Percentiles rank a stretch among this genome's conserved stretches.
phyloP scores from a whole-genome alignment of 2,113 vertebrate genomes.

The Pogonocichla stellata region DNA sequence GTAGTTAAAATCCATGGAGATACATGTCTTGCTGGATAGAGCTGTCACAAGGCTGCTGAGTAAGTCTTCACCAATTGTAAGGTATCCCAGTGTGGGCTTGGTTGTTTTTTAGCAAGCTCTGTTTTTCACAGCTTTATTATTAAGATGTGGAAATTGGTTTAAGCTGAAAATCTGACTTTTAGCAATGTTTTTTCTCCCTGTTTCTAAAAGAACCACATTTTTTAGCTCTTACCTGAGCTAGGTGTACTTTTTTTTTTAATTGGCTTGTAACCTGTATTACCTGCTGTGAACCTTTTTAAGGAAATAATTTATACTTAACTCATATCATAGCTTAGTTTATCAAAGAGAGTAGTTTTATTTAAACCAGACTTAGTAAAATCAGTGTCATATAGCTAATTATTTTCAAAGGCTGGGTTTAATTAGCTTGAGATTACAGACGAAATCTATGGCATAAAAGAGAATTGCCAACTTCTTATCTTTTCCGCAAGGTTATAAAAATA shows the following conservation, averaged over 20 bases:
- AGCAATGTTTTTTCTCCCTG: not conserved
- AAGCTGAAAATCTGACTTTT: not conserved
- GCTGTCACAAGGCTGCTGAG: not conserved
- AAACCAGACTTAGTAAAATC: conserved; percentile 16
- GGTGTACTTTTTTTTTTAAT: not conserved
- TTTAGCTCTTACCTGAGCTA: not conserved
- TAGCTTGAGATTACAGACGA: conserved; percentile 3
- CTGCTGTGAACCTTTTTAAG: not conserved
- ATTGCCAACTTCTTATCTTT: conserved; percentile 33
- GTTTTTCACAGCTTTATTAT: not conserved
- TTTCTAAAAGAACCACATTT: not conserved
- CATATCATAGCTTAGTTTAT: not conserved
- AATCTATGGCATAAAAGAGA: conserved; percentile 15
- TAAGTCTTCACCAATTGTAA: not conserved
- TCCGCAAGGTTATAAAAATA: conserved; percentile 49
- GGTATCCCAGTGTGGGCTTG: not conserved
- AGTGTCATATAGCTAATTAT: not conserved
- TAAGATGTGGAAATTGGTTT: not conserved
- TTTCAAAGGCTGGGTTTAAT: conserved; percentile 38
- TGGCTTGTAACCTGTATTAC: not conserved
- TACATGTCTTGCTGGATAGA: not conserved
- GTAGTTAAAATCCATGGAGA: not conserved
- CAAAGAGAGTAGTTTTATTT: conserved; percentile 10
- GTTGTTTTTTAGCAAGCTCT: not conserved
- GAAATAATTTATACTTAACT: not conserved